These are phyloP conservation scores for Onychostoma macrolepis DNA, from an alignment of 2,113 vertebrate genomes.

Conservation along the genomic window DNA sequence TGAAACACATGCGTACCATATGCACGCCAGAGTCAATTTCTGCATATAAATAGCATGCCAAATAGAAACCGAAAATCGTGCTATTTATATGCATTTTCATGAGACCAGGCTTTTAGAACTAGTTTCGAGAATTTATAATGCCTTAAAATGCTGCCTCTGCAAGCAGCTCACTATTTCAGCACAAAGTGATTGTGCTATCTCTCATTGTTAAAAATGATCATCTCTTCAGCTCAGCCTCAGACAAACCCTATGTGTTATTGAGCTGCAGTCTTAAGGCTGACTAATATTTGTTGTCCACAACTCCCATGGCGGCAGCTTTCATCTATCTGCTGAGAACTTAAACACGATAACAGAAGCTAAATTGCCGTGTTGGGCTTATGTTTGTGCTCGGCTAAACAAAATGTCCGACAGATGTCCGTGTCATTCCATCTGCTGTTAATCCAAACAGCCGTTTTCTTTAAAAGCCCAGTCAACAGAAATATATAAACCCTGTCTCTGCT, in stretches of 20 bases:
- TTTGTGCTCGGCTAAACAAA: slow-evolving; percentile 35
- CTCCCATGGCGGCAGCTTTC: slow-evolving; percentile 4
- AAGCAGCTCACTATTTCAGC: background rate
- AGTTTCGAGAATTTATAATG: background rate
- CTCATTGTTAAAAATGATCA: background rate
- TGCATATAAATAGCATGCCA: no score
- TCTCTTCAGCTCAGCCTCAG: background rate
- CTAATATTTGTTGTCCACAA: slow-evolving; percentile 30
- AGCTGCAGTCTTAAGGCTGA: background rate
- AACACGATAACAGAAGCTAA: slow-evolving; percentile 27
- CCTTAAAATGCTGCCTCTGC: background rate
- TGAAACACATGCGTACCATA: no score
- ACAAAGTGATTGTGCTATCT: background rate
- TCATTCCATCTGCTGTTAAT: slow-evolving; percentile 41
- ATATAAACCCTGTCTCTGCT: slow-evolving; percentile 18
- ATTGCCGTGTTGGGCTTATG: background rate
- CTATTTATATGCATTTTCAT: no score
- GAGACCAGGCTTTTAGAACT: background rate
- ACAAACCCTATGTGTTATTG: background rate
- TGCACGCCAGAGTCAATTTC: no score
- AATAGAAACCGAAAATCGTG: no score
- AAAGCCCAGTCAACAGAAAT: slow-evolving; percentile 31
- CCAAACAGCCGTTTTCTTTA: slow-evolving; percentile 34
- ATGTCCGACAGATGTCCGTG: slow-evolving; percentile 35
- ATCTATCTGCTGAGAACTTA: background rate